Evolutionary conservation across 2,797 vertebrate species (phyloP).

Genomic region (Anguilla obscura): DNA sequence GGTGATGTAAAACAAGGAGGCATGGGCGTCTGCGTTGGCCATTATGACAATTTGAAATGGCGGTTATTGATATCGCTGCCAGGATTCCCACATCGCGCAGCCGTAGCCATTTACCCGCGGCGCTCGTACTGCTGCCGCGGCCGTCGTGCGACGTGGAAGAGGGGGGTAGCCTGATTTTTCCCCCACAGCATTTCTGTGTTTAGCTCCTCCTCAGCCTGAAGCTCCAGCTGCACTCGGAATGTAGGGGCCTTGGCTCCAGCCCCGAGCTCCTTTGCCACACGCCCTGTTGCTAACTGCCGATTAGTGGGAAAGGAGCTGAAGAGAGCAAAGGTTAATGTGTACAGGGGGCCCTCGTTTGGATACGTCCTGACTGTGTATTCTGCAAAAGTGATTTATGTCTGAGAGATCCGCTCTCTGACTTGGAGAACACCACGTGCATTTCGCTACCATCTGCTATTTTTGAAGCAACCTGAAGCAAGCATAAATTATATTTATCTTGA

Average conservation of each 20-base stretch:
- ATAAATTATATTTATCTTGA: neutral
- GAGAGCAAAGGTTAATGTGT: neutral
- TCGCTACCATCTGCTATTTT: neutral
- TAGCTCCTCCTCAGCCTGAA: neutral
- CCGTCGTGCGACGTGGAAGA: neutral
- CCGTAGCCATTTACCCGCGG: neutral
- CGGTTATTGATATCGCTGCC: too few relatives aligned
- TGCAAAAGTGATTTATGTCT: neutral
- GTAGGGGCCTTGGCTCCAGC: neutral
- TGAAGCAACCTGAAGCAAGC: neutral
- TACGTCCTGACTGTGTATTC: neutral
- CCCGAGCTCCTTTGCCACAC: neutral
- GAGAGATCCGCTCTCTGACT: neutral
- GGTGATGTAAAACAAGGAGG: too few relatives aligned
- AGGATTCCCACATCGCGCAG: too few relatives aligned
- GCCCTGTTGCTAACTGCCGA: neutral
- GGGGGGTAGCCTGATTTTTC: neutral
- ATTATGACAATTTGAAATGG: too few relatives aligned
- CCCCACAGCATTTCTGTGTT: neutral
- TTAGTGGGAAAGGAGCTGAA: neutral
- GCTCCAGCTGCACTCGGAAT: conserved; percentile 14
- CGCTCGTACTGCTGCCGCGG: neutral
- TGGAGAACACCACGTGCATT: neutral
- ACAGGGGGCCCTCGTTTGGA: neutral
- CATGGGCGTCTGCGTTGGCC: too few relatives aligned